Conservation (phyloP, 2,113 vertebrate genomes). For the Stomatorhinus ivindoensis region DNA sequence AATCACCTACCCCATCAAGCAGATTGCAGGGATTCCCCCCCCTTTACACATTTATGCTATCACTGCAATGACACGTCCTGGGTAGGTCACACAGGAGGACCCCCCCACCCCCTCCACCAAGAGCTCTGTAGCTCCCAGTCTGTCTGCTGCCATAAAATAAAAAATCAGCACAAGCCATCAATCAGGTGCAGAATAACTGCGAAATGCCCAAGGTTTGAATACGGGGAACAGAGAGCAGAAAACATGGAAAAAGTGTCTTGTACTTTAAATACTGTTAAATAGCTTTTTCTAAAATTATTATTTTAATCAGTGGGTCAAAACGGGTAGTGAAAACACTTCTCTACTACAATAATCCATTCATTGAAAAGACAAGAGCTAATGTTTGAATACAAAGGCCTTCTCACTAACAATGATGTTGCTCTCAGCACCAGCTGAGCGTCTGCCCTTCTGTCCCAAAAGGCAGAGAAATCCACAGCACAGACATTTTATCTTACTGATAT, state of each 20-base stretch:
- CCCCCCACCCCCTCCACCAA: background rate
- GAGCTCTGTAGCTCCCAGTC: background rate
- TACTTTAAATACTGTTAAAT: conserved; percentile 18
- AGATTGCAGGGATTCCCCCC: background rate
- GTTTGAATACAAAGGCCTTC: conserved; percentile 39
- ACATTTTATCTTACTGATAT: background rate
- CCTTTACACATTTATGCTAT: background rate
- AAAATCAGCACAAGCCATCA: background rate
- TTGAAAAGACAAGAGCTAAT: conserved; percentile 36
- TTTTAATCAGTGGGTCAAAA: background rate
- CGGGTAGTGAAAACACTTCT: conserved; percentile 24
- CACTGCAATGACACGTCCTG: background rate
- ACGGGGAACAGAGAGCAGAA: background rate
- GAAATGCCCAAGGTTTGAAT: background rate
- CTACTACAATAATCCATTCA: conserved; percentile 38
- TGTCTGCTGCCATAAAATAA: background rate
- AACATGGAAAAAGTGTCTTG: background rate
- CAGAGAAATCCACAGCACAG: conserved; percentile 22
- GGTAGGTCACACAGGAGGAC: background rate
- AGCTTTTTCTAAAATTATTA: background rate
- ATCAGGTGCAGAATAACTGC: background rate
- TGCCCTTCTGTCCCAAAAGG: conserved; percentile 25
- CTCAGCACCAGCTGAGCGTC: conserved; percentile 31
- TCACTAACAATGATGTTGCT: conserved; percentile 33
- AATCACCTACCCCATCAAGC: background rate